phyloP scores from a whole-genome alignment of 2,888 invertebrate genomes.

The Acleris cristana region DNA sequence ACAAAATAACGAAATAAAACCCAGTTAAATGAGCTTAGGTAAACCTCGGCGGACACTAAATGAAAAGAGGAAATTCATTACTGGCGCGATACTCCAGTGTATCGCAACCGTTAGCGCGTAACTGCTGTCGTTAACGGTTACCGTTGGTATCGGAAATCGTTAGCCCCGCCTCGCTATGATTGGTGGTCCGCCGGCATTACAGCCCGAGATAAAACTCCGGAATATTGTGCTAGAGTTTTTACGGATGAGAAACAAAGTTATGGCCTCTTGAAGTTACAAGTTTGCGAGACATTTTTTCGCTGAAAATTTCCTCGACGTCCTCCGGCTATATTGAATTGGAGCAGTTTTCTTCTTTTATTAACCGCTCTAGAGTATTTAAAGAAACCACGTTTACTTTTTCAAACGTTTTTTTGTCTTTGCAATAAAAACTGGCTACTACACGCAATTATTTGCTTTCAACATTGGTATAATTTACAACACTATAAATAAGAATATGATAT shows the following conservation, averaged over 20 bases:
- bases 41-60: conserved; percentile 56
- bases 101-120: conserved; percentile 60
- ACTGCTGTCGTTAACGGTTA: conserved; percentile 63
- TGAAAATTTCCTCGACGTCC: conserved; percentile 21
- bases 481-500: too few species aligned
- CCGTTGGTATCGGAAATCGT: conserved; percentile 72
- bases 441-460: background rate
- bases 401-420: background rate
- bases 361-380: conserved; percentile 25
- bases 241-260: conserved; percentile 33
- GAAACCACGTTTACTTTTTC: background rate
- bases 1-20: conserved; percentile 29
- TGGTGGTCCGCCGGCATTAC: conserved; percentile 60
- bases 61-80: conserved; percentile 71
- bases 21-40: conserved; percentile 45
- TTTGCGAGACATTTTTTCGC: conserved; percentile 35
- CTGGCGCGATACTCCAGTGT: conserved; percentile 54
- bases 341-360: conserved; percentile 29
- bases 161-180: conserved; percentile 67
- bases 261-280: conserved; percentile 36
- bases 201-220: conserved; percentile 49
- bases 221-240: conserved; percentile 45
- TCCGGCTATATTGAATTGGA: conserved; percentile 33
- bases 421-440: background rate
- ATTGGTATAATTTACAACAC: too few species aligned